Base-by-base conservation (phyloP, 2,113 vertebrate species). In the Talpa occidentalis region DNA sequence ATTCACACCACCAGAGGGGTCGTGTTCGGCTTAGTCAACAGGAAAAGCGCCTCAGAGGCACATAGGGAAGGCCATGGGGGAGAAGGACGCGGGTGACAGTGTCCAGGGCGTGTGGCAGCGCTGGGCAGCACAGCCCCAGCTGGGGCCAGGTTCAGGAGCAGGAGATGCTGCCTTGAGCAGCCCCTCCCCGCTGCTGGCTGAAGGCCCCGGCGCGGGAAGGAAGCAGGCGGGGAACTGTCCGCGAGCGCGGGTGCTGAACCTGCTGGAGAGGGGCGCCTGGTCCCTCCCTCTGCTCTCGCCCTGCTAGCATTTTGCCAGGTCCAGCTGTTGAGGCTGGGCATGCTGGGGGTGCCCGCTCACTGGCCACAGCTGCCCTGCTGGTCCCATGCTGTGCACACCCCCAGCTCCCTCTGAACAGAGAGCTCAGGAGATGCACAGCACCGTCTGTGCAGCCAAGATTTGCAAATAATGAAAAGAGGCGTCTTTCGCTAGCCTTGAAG, bases 41-140 rank as follows among this genome's bases (percentile, higher is more conserved):
- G 56, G 52, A 35, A n/a, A 21, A n/a, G 32, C 44, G 19, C 47
- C 47, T 49, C 11, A 49, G 47, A 49, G 47, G 10, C 8, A 0
- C 14, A 28, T 44, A 16, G 17, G 30, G 16, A 10, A 67, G 19
- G 21, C 5, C 19, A 5, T 22, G 32, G 32, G 66, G 47, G 16
- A 78, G 40, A 17, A 35, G 35, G 76, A 17, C 35, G 32, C 47
- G 32, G 19, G 77, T 8, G 82, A 35, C 59, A 47, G 67, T 37
- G 10, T 19, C 0, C 0, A 0, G 42, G 1, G 26, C 8, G 47
- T 49, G 87, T 60, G 67, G 73, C 56, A 26, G 35, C 24, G 0
- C 30, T 67, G 37, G 66, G 81, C 54, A 44, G n/a, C 52, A 8
- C 73, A 24, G 1, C 32, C 22, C 14, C 52, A 47, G 30, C 30